These are phyloP conservation scores for Platichthys stellatus DNA, from an alignment of 2,113 vertebrate species.

Conservation along the genomic window DNA sequence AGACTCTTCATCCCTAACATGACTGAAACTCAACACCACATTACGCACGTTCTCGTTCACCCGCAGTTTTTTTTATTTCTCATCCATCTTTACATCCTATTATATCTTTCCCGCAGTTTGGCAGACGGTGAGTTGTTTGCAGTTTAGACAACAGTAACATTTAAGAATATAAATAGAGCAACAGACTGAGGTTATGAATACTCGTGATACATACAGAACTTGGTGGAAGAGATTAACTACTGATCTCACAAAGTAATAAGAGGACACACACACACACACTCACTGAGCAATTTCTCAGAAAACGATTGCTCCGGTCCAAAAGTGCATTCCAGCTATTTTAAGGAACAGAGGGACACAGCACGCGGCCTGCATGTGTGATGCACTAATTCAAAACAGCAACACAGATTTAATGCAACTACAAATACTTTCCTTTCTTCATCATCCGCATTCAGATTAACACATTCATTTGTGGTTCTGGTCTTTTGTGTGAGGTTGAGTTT, in stretches of 20 bases:
- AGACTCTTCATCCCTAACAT: not conserved
- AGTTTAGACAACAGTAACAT: not conserved
- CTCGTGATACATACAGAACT: not conserved
- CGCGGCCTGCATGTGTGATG: constrained; percentile 30
- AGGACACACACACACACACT: not conserved
- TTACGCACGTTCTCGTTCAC: not conserved
- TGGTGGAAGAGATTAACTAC: not conserved
- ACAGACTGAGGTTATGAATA: not conserved
- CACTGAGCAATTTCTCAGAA: constrained; percentile 8
- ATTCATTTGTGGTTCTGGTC: not conserved
- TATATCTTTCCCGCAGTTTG: not conserved
- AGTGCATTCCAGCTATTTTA: constrained; percentile 68
- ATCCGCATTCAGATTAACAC: not conserved
- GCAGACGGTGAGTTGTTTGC: not conserved
- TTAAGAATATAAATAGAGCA: not conserved
- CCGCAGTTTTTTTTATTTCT: not conserved
- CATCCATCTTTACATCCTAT: not conserved
- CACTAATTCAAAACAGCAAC: constrained; percentile 32
- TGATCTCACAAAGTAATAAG: not conserved
- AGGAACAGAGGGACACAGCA: constrained; percentile 21
- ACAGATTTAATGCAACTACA: not conserved
- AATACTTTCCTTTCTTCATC: not conserved
- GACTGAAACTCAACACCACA: not conserved
- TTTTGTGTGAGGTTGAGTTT: not conserved
- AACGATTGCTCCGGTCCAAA: constrained; percentile 52